Evolutionary conservation across 1,140 invertebrate species (phyloP), one percentile per base, ranked within the genome.

Genomic region (Drosophila pachea): DNA sequence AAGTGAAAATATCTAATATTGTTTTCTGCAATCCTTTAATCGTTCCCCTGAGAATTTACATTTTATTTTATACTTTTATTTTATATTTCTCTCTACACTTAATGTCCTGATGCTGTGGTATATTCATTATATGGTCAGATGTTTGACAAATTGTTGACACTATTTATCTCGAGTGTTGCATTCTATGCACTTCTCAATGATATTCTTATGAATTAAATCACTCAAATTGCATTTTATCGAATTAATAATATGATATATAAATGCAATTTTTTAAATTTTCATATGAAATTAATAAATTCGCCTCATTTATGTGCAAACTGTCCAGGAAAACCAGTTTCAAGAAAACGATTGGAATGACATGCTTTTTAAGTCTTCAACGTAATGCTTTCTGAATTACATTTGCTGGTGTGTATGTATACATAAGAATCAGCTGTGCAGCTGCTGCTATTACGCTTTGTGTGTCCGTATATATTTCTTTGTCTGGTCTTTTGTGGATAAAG

Each of bases 401-500:
- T 36, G 54, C 33, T 32, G 32, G 16, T 12, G 12, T 38, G 22
- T 48, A 35, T 61, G 31, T 64, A 40, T 47, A 74, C 62, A 40
- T 38, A 68, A 65, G 81, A 81, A 75, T 83, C 78, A 84, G 78
- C 79, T 83, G 79, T 83, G 83, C 38, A 63, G 54, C 62, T 60
- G 59, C 47, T 70, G 42, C 40, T 22, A 14, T 14, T 42, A 35
- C 54, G 47, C 38, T 32, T 22, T 81, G 40, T 59, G 53, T 49
- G 54, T 53, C 36, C 40, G 33, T 48, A 59, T 49, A 52, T 64
- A 56, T 76, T 79, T 86, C 78, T 84, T 84, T 83, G 79, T 83
- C 76, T 83, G 63, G 60, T 55, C 38, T 64, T 69, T 69, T 58
- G 60, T 64, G 32, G 22, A 38, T 58, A 38, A 63, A 65, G 36